Evolutionary conservation across 2,113 vertebrate genomes (phyloP).

Genomic region (Gymnogyps californianus): DNA sequence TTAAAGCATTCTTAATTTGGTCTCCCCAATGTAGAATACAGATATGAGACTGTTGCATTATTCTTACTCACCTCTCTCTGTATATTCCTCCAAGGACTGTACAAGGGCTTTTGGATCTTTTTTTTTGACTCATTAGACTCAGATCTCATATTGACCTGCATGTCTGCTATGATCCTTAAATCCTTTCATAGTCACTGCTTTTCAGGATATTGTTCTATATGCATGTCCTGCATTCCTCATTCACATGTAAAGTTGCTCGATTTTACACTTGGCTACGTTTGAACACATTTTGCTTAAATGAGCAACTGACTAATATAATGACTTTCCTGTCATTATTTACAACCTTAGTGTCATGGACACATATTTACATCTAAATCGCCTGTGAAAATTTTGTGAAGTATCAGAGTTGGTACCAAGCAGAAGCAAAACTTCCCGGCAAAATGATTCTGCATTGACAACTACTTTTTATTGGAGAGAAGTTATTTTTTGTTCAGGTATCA

Average conservation of each 20-base stretch:
- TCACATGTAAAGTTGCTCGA: neutral
- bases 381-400: neutral
- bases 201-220: neutral
- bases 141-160: neutral
- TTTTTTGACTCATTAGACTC: neutral
- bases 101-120: neutral
- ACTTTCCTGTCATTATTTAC: neutral
- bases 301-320: neutral
- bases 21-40: neutral
- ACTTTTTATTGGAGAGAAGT: neutral
- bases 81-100: neutral
- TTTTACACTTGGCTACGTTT: neutral
- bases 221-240: neutral
- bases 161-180: neutral
- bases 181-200: rapidly evolving
- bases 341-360: neutral
- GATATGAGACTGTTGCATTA: neutral
- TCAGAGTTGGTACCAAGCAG: neutral
- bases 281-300: neutral
- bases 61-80: neutral
- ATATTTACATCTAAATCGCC: neutral
- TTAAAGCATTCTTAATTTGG: neutral
- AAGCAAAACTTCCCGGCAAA: neutral
- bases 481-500: neutral
- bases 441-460: neutral